Evolutionary conservation across 1,140 invertebrate species (phyloP).

Genomic region (Scylla paramamosain): DNA sequence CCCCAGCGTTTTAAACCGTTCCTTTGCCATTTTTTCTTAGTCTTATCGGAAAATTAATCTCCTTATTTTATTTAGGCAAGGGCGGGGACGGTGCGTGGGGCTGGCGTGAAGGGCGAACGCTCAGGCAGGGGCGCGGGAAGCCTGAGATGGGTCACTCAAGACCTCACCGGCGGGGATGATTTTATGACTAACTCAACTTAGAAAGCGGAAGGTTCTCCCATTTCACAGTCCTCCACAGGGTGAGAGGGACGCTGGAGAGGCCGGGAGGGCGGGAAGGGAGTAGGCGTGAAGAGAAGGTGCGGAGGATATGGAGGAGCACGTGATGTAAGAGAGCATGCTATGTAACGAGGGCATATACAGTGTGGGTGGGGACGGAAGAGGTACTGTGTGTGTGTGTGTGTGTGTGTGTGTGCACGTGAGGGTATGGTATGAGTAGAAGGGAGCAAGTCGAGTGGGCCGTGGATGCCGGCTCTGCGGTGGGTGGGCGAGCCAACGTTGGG

Average conservation of each 20-base stretch:
- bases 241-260: no score
- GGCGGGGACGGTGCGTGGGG: neutral
- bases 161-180: neutral
- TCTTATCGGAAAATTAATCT: conserved; percentile 24
- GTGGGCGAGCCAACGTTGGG: neutral
- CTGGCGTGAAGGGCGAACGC: neutral
- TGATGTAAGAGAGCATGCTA: neutral
- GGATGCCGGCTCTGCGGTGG: neutral
- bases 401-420: no score
- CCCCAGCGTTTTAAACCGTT: conserved; percentile 11
- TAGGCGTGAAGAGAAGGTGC: neutral
- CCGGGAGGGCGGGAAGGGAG: neutral
- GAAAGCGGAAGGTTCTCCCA: neutral
- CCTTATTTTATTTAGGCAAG: neutral
- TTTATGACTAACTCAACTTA: neutral
- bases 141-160: neutral
- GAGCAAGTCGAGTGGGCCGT: neutral
- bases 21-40: neutral
- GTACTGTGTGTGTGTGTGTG: no score
- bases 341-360: no score
- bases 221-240: neutral
- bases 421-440: neutral
- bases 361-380: neutral
- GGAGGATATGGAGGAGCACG: neutral
- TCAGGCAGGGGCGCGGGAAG: neutral